Evolutionary conservation across 2,797 vertebrate species (phyloP), one percentile per base, ranked within the genome.

Genomic region (Pitangus sulphuratus): DNA sequence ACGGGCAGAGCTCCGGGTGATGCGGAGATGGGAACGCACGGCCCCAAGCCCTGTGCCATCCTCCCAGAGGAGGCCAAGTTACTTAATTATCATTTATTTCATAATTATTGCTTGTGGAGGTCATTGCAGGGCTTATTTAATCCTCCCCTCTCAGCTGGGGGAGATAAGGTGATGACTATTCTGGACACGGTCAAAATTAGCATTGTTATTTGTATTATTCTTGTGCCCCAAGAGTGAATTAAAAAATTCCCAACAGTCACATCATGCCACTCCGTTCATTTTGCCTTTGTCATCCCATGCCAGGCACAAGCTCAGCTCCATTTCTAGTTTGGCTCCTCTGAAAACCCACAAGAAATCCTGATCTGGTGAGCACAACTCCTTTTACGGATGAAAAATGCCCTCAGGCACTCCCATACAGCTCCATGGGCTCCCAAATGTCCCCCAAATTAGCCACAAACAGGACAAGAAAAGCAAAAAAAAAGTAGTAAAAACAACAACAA

Each of bases 361-460:
- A 82, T 94, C 91, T 97, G 94, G 96, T 82, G 95, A 97, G 85
- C 91, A 93, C 95, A 94, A 24, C 48, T 96, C 95, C 94, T 96
- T 96, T 97, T 96, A 96, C 11, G 96, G 96, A 85, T 96, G 89
- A 96, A 97, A 94, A 96, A 96, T 96, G 91, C 87, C 96, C 79
- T 84, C 82, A 76, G 58, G 85, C 92, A 39, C 89, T 84, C 80
- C 18, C 2, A 0, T 44, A 30, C 33, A 31, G 87, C 85, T 94
- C 87, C 60, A 13, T 8, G 66, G 77, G 80, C 85, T 96, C 83
- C 91, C 77, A 81, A 84, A 87, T 75, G 18, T 56, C 81, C 95
- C 87, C 93, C 83, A 84, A 50, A 93, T 79, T 7, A 1, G 89
- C 87, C 68, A 78, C 22, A 75, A 91, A 72, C 0, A 0, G 68